Evolutionary conservation across 1,140 invertebrate species (phyloP), one percentile per base, ranked within the genome.

Genomic region (Drosophila gunungcola): DNA sequence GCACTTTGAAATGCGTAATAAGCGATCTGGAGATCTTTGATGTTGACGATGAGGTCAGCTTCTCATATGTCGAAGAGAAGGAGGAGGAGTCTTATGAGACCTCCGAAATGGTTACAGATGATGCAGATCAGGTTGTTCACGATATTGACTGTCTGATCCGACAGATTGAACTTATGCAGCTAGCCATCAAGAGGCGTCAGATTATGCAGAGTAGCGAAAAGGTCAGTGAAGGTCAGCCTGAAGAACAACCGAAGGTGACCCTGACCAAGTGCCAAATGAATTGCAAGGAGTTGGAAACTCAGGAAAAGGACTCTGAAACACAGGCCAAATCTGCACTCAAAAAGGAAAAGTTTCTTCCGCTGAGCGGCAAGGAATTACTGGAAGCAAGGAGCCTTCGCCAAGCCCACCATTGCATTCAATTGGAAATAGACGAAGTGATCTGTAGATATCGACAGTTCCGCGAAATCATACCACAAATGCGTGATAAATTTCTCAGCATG

Each of bases 1-100:
- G 80, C 5, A 54, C 55, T 1, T 7, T 67, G 3, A 51, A 58
- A 3, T 82, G 80, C 13, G 46, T n/a, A 3, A 32, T 7, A 3
- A 60, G 54, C 3, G 12, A n/a, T 9, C 46, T 78, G 7, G 80
- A 83, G 46, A 83, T 83, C 13, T 82, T 83, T 12, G 21, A 83
- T 11, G 74, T 41, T 9, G 73, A 83, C 4, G 80, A 80, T 16
- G 25, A 68, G 13, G 62, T 85, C 11, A 83, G 67, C 42, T 83
- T 85, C 5, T 64, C 75, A 6, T 2, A 53, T 39, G 7, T 41
- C 9, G 63, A 39, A 0, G 61, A 63, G 12, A 73, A 63, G 16
- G 77, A 80, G 45, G 65, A 82, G n/a, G 29, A 43, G 10, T 1
- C 45, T 10, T 12, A 25, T 1, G 4, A 29, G 21, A 21, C 2